Conservation (phyloP, 2,113 vertebrate genomes). For the Cygnus buccinator region DNA sequence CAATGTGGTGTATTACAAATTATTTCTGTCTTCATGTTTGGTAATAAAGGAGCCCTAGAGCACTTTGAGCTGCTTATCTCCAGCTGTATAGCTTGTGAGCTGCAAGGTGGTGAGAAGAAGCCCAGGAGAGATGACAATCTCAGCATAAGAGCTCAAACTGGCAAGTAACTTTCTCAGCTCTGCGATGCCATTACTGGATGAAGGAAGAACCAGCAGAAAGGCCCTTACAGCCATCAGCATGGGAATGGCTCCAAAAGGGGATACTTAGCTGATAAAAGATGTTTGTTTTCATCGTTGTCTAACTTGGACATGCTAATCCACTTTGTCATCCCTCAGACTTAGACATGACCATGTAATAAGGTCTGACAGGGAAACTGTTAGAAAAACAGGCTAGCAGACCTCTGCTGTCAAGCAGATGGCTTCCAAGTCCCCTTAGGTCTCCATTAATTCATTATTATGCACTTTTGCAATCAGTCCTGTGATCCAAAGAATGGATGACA, state of each 20-base stretch:
- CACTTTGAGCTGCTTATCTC: background rate
- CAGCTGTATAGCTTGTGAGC: background rate
- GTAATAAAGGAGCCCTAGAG: background rate
- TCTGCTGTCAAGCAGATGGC: conserved; percentile 22
- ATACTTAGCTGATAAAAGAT: conserved; percentile 37
- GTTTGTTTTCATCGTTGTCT: background rate
- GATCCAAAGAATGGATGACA: background rate
- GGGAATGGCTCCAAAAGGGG: background rate
- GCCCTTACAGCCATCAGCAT: background rate
- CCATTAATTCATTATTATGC: background rate
- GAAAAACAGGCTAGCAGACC: background rate
- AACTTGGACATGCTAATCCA: background rate
- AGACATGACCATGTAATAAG: background rate
- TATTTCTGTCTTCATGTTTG: background rate
- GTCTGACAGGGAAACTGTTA: conserved; percentile 24
- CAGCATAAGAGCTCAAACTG: background rate
- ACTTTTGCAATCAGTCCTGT: background rate
- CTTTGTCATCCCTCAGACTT: conserved; percentile 41
- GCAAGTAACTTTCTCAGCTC: background rate
- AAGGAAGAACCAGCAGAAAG: background rate
- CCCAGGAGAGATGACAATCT: background rate
- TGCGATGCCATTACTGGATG: background rate
- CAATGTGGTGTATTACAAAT: background rate
- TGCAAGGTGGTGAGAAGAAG: background rate
- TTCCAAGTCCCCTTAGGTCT: background rate